A percentile compares a stretch with the other conserved stretches of the same genome.
phyloP scores from a whole-genome alignment of 2,797 vertebrate species.

The Anas bernieri region DNA sequence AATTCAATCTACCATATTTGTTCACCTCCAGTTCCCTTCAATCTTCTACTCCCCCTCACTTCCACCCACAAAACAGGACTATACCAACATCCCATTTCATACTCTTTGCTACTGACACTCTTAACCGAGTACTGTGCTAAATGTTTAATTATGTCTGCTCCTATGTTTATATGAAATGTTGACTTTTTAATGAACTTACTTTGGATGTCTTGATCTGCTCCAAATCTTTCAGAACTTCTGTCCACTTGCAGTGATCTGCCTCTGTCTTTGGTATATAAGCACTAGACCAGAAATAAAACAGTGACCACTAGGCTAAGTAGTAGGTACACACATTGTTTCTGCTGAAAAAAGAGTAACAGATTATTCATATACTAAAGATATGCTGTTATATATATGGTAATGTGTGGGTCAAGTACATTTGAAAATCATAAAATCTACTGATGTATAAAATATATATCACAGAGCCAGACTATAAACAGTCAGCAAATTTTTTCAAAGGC shows the following conservation, averaged over 20 bases:
- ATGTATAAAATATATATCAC: background rate
- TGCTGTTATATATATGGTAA: background rate
- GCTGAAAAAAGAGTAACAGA: background rate
- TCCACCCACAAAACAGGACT: background rate
- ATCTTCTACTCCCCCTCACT: background rate
- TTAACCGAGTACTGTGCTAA: background rate
- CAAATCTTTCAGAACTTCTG: slow-evolving; percentile 67
- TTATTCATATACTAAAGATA: background rate
- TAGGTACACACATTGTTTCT: accelerated
- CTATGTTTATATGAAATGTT: background rate
- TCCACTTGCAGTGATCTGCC: slow-evolving; percentile 51
- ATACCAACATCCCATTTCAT: background rate
- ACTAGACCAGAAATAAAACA: slow-evolving; percentile 57
- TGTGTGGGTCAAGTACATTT: background rate
- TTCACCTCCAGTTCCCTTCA: background rate
- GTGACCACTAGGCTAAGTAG: background rate
- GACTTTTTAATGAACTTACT: slow-evolving; percentile 57
- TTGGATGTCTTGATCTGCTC: slow-evolving; percentile 55
- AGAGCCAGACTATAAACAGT: background rate
- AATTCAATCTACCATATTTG: background rate
- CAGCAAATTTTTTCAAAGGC: background rate
- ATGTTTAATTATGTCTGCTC: background rate
- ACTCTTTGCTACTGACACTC: background rate
- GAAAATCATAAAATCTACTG: background rate
- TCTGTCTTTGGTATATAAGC: slow-evolving; percentile 72